Evolutionary conservation across 2,113 vertebrate genomes (phyloP).

Genomic region (Prionailurus viverrinus): DNA sequence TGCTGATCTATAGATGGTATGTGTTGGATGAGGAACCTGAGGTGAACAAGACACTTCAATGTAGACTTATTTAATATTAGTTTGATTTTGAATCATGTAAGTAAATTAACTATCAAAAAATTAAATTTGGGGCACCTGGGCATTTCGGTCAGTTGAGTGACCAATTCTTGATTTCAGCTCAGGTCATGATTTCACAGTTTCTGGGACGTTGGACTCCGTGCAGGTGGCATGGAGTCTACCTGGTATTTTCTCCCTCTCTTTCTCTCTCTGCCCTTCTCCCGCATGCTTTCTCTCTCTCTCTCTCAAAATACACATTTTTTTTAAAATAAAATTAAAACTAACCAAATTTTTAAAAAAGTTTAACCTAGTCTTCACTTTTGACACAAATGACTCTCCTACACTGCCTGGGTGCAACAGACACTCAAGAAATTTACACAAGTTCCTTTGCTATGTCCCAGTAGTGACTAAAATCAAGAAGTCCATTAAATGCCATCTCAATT

Average conservation of each 20-base stretch:
- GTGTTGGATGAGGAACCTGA: neutral
- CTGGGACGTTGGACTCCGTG: too few relatives aligned
- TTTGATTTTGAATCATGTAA: conserved; percentile 25
- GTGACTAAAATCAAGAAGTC: neutral
- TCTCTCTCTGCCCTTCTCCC: too few relatives aligned
- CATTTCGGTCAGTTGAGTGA: too few relatives aligned
- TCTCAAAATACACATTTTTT: too few relatives aligned
- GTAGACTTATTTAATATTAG: neutral
- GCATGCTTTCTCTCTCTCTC: too few relatives aligned
- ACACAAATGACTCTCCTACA: neutral
- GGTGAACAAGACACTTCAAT: neutral
- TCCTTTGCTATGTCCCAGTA: neutral
- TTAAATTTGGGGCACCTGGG: neutral
- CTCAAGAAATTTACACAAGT: neutral
- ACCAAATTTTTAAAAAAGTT: neutral
- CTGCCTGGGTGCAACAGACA: neutral
- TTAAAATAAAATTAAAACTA: neutral
- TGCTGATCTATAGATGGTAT: neutral
- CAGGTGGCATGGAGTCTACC: too few relatives aligned
- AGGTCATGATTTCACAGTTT: too few relatives aligned
- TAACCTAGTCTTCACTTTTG: neutral
- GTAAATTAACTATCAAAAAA: conserved; percentile 11
- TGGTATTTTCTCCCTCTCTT: too few relatives aligned
- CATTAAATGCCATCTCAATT: neutral
- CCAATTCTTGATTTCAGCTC: too few relatives aligned